Percentiles rank a stretch among this genome's conserved stretches.
Evolutionary conservation across 2,113 vertebrate species (phyloP).

Genomic region (Cinclus cinclus): DNA sequence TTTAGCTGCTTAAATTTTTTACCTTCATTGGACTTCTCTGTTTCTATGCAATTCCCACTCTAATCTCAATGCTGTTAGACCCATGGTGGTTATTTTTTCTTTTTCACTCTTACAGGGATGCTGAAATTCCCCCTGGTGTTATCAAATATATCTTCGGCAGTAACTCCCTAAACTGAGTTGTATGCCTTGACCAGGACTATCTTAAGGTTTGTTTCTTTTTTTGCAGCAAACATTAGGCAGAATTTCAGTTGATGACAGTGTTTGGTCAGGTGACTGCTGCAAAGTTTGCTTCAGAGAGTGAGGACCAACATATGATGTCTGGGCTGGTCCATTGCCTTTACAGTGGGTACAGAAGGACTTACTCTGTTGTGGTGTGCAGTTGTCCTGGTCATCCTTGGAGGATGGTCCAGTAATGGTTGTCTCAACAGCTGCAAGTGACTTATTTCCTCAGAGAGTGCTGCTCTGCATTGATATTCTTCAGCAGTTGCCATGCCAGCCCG

Average conservation of each 20-base stretch:
- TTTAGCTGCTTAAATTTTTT: background rate
- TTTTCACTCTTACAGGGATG: background rate
- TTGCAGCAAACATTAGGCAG: background rate
- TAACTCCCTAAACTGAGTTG: background rate
- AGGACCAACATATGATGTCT: background rate
- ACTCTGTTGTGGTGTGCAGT: background rate
- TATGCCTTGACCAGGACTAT: background rate
- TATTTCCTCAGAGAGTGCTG: background rate
- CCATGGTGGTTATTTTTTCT: background rate
- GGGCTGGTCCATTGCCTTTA: background rate
- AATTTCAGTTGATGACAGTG: background rate
- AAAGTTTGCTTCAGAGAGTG: background rate
- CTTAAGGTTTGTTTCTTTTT: background rate
- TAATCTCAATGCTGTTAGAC: background rate
- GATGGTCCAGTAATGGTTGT: background rate
- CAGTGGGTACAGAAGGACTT: background rate
- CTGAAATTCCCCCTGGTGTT: background rate
- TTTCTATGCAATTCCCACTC: background rate
- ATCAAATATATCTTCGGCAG: background rate
- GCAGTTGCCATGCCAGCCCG: background rate
- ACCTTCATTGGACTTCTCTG: background rate
- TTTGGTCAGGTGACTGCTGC: background rate
- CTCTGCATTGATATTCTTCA: background rate
- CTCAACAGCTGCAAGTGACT: background rate
- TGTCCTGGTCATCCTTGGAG: background rate